Evolutionary conservation across 2,113 vertebrate species (phyloP).

Genomic region (Chloropsis cyanopogon): DNA sequence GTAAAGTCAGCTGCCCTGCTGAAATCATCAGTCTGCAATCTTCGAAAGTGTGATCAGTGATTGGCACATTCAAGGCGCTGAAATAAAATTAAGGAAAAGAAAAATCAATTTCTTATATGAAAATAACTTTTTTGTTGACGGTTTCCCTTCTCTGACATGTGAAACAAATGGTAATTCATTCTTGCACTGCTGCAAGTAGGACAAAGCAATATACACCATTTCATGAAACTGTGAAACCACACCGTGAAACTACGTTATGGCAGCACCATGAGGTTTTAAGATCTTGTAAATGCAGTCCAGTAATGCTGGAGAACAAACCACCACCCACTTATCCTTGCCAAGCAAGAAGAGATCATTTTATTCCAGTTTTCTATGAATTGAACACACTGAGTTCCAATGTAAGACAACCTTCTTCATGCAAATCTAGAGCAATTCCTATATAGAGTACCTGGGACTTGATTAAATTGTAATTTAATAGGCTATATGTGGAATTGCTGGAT

Average conservation of each 20-base stretch:
- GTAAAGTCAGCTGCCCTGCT: conserved; percentile 90
- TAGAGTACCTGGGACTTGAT: background rate
- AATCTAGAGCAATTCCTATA: background rate
- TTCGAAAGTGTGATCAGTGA: conserved; percentile 96
- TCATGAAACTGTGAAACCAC: background rate
- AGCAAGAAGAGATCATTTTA: background rate
- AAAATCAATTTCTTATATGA: background rate
- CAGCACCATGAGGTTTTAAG: background rate
- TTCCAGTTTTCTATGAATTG: background rate
- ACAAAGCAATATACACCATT: background rate
- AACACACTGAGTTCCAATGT: background rate
- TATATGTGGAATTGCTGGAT: background rate
- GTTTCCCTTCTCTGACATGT: background rate
- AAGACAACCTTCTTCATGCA: background rate
- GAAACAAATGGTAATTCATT: background rate
- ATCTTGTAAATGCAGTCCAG: background rate
- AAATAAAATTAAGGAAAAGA: background rate
- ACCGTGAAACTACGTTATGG: background rate
- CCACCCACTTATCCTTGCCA: background rate
- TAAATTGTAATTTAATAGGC: background rate
- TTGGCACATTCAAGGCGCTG: conserved; percentile 84
- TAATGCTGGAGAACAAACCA: background rate
- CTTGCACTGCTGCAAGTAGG: background rate
- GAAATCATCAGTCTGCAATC: conserved; percentile 97
- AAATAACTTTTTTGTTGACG: background rate